Percentiles rank a stretch among this genome's conserved stretches.
Evolutionary conservation across 2,113 vertebrate species (phyloP).

Genomic region (Anthoscopus minutus): DNA sequence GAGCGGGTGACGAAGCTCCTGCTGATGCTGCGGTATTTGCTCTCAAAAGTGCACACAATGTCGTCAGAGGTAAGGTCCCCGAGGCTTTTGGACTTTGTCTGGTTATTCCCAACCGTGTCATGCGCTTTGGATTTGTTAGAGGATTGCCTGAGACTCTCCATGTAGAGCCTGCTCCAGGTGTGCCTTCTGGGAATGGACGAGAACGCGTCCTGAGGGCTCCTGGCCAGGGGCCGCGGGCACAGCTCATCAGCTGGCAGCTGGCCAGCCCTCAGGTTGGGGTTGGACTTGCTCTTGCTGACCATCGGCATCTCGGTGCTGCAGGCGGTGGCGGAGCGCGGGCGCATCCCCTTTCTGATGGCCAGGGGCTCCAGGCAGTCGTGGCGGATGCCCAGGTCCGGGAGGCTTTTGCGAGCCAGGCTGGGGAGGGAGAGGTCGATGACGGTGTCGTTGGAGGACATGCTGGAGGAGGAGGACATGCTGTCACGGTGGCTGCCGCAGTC

Average conservation of each 20-base stretch:
- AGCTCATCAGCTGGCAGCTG: slow-evolving; percentile 54
- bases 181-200: slow-evolving; percentile 70
- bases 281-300: slow-evolving; percentile 88
- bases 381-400: slow-evolving; percentile 62
- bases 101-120: not conserved
- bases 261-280: slow-evolving; percentile 79
- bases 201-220: slow-evolving; percentile 13
- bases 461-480: slow-evolving; percentile 91
- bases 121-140: slow-evolving; percentile 45
- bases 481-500: slow-evolving; percentile 77
- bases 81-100: slow-evolving; percentile 88
- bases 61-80: slow-evolving; percentile 92
- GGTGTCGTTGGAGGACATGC: slow-evolving; percentile 91
- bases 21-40: slow-evolving; percentile 87
- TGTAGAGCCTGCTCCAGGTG: slow-evolving; percentile 83
- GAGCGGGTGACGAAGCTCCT: slow-evolving; percentile 78
- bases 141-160: slow-evolving; percentile 79
- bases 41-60: slow-evolving; percentile 79
- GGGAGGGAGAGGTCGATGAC: slow-evolving; percentile 88
- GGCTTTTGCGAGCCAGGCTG: slow-evolving; percentile 80
- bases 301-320: slow-evolving; percentile 9
- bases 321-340: slow-evolving; percentile 41
- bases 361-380: slow-evolving; percentile 38
- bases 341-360: not conserved
- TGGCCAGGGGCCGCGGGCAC: slow-evolving; percentile 66